Evolutionary conservation across 1,140 invertebrate species (phyloP), one percentile per base, ranked within the genome.

Genomic region (Hylyphantes graminicola): DNA sequence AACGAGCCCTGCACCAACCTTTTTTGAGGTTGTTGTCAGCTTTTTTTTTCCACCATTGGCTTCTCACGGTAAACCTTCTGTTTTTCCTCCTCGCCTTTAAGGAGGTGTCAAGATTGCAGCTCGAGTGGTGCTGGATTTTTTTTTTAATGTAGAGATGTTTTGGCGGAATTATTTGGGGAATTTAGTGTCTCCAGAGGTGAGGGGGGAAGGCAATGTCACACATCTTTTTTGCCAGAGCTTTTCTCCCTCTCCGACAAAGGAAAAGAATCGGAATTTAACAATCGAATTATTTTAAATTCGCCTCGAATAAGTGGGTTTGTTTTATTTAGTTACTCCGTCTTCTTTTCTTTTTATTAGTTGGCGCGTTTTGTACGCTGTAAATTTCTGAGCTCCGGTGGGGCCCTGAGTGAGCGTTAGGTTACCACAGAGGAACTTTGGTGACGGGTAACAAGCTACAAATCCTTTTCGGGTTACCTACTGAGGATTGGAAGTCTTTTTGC

Each of bases 241-340:
- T 35, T 35, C 80, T 74, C 50, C 75, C 74, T 65, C 80, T 74
- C 74, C 59, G 70, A 54, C 59, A 65, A 53, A 55, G 50, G 61
- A 83, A 83, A 75, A 83, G 80, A 83, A 83, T 83, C 63, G 80
- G 72, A 83, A 83, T 83, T 83, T 83, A 83, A 83, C 80, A 83
- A 83, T 83, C 80, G 80, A 83, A 83, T 83, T 83, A 83, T 83
- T 83, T 83, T 83, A 83, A 83, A 83, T 72, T 83, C 80, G 80
- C 80, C 59, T 75, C 80, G 70, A 74, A 83, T 83, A 75, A 74
- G 80, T 75, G 80, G 80, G 70, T 83, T 83, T 83, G 17, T 72
- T 72, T 81, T 81, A 67, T 83, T 54, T 74, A 65, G 68, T 72
- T 72, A 13, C 73, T 72, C 73, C 6, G 35, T 35, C 19, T 11